Evolutionary conservation across 2,797 vertebrate species (phyloP).

Genomic region (Dromococcyx pavoninus): DNA sequence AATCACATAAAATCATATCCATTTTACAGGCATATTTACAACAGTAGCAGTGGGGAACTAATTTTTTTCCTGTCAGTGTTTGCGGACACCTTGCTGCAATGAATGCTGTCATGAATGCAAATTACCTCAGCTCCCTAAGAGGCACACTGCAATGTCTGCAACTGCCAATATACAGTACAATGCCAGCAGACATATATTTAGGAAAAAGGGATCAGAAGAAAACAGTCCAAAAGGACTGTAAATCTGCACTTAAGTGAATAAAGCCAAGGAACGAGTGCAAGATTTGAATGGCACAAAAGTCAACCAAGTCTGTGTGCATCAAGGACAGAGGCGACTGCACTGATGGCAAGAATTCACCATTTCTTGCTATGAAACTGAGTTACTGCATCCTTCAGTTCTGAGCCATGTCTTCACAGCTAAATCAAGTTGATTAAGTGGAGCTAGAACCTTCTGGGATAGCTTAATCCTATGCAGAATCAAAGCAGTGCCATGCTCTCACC

Average conservation of each 20-base stretch:
- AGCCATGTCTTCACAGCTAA: not conserved
- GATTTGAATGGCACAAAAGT: not conserved
- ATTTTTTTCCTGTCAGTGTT: not conserved
- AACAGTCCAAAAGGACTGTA: not conserved
- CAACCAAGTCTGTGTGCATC: not conserved
- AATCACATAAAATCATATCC: not conserved
- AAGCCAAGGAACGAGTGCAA: not conserved
- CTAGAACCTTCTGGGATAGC: not conserved
- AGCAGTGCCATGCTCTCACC: not conserved
- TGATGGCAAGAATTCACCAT: not conserved
- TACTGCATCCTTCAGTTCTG: not conserved
- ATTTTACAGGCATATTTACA: not conserved
- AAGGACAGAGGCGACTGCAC: not conserved
- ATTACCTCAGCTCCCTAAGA: not conserved
- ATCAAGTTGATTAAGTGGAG: not conserved
- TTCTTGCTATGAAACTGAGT: not conserved
- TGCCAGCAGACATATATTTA: not conserved
- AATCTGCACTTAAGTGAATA: not conserved
- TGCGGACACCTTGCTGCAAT: slow-evolving; percentile 55
- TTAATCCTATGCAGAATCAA: not conserved
- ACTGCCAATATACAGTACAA: not conserved
- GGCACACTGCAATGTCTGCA: not conserved
- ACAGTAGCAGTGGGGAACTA: not conserved
- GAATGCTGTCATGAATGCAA: slow-evolving; percentile 45
- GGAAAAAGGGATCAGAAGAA: not conserved